A percentile compares a stretch with the other conserved stretches of the same genome.
These are phyloP conservation scores for Nymphalis c-album DNA, from an alignment of 2,888 invertebrate genomes.

Conservation along the genomic window DNA sequence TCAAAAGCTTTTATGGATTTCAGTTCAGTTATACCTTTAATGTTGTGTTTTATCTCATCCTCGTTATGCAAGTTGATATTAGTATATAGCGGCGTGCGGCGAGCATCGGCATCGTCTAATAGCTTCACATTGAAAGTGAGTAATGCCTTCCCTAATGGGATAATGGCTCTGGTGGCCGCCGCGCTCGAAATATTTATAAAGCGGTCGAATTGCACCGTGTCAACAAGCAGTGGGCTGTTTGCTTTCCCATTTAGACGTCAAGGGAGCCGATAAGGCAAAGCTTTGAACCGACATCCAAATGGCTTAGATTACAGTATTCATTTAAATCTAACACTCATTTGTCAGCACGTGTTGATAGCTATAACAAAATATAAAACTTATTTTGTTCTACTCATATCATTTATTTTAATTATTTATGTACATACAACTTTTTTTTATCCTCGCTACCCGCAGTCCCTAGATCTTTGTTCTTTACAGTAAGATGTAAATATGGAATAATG, in stretches of 20 bases:
- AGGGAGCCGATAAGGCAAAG: conserved; percentile 61
- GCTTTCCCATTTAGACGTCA: conserved; percentile 67
- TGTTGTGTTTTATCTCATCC: conserved; percentile 26
- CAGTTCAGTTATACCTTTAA: conserved; percentile 27
- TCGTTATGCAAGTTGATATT: conserved; percentile 25
- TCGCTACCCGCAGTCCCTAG: too few species aligned
- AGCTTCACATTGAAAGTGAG: conserved; percentile 72
- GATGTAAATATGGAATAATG: neutral
- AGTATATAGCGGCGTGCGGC: conserved; percentile 31
- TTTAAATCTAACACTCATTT: conserved; percentile 21
- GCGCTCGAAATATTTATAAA: conserved; percentile 76
- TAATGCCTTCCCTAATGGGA: conserved; percentile 77
- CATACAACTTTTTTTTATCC: too few species aligned
- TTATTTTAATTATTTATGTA: too few species aligned
- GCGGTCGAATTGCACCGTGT: conserved; percentile 69
- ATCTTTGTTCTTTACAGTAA: too few species aligned
- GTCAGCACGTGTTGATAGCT: neutral
- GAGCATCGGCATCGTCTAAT: conserved; percentile 52
- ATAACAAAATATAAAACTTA: neutral
- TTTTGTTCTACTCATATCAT: too few species aligned
- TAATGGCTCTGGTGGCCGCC: conserved; percentile 64
- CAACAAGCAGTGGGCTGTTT: conserved; percentile 70
- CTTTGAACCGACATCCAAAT: conserved; percentile 25
- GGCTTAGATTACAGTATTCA: conserved; percentile 6
- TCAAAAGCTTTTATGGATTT: conserved; percentile 39